A percentile compares a stretch with the other conserved stretches of the same genome.
phyloP scores from a whole-genome alignment of 2,797 vertebrate species.

The Mormyrus proboscirostris region DNA sequence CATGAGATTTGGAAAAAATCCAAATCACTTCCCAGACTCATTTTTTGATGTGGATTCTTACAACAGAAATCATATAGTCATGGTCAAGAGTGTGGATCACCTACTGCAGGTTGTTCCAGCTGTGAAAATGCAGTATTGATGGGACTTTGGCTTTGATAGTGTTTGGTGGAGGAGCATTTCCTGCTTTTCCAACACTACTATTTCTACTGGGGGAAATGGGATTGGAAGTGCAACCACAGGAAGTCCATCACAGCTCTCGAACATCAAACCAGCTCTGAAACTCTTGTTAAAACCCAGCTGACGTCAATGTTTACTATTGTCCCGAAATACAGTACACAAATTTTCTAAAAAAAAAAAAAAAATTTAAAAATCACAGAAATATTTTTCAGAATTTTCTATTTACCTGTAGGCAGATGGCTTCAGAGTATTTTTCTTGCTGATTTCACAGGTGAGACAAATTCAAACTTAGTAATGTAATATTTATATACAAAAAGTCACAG shows the following conservation, averaged over 20 bases:
- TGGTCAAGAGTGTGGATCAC: background rate
- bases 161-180: background rate
- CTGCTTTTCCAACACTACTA: background rate
- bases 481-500: background rate
- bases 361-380: background rate
- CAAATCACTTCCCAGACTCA: background rate
- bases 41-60: background rate
- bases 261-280: background rate
- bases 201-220: background rate
- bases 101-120: background rate
- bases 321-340: constrained; percentile 1
- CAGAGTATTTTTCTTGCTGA: constrained; percentile 40
- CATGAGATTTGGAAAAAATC: background rate
- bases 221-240: background rate
- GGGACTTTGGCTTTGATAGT: background rate
- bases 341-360: constrained; percentile 8
- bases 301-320: constrained; percentile 8
- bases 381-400: constrained; percentile 30
- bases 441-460: constrained; percentile 26
- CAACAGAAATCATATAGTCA: background rate
- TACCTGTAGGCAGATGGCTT: constrained; percentile 14
- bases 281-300: background rate
- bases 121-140: background rate
- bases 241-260: background rate
- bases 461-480: constrained; percentile 2